Base-by-base conservation (phyloP, 2,113 vertebrate species). In the Calypte anna region DNA sequence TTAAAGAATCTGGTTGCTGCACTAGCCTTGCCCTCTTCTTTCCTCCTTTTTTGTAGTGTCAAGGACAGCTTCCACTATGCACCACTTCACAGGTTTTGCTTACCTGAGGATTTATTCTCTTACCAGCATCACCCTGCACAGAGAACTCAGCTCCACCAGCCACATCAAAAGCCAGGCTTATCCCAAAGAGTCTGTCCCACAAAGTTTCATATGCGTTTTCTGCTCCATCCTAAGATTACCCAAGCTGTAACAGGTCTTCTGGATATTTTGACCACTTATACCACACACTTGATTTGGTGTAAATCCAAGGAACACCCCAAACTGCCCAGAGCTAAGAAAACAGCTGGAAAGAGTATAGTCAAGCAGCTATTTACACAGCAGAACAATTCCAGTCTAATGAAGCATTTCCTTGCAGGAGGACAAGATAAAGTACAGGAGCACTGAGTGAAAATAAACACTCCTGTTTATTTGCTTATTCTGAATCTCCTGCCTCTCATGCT, bases 191-290 rank as follows among this genome's bases (percentile, higher is more conserved):
- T 8, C 13, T 33, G 46, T 44, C 72, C 50, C 5, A 1, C 40
- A 40, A 44, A 3, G n/a, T 16, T 55, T 51, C 40, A 10, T 46
- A 28, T 28, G 2, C 20, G 7, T 43, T 54, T 77, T 50, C 61
- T 84, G n/a, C 73, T 86, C 61, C 33, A 50, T 14, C 51, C n/a
- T 33, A 33, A 59, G 36, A 53, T 9, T 7, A 67, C 19, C 12
- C 7, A 2, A 77, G 44, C 33, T 33, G 1, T 21, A 86, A 78
- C 14, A 28, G 0, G 0, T 13, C 14, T 14, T 14, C 28, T 31
- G 57, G 44, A 12, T 46, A 40, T 72, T 72, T 69, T 38, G 33
- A 91, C 25, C 17, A 25, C 12, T 81, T 70, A 51, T 3, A 59
- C 10, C 38, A 64, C 50, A 82, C 16, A 30, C 28, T 11, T 19